Base-by-base conservation (phyloP, 2,797 vertebrate species). In the Periparus ater region DNA sequence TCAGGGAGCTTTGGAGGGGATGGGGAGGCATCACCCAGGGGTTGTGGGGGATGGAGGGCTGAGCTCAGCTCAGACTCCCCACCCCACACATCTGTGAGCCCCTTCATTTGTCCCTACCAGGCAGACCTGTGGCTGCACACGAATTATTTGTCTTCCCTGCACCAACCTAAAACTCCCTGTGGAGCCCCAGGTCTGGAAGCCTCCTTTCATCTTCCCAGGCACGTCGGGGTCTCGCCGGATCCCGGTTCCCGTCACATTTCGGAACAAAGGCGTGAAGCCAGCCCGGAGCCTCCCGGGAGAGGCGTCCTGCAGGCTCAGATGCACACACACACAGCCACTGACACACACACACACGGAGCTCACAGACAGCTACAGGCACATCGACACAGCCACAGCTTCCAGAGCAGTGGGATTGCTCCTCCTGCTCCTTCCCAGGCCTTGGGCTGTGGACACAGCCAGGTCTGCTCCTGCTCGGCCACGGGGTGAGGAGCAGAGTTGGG, bases 171-270 rank as follows among this genome's bases (percentile, higher is more conserved):
- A 77, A 4, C 42, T 23, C 36, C 38, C 51, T 8, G 29, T 60
- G 48, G 68, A 50, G 7, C 27, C 26, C 54, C 51, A 78, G 40
- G 63, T 9, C 68, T 44, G 58, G 62, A 63, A 81, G 36, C 47
- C 54, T 81, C 54, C 2, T 10, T 6, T 25, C 29, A 16, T 18
- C 71, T 30, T 53, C 54, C 71, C 83, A 89, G 73, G 50, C 44
- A 29, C 0, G 0, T 19, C 6, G 23, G 55, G 75, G 55, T 10
- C n/a, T 23, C 13, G 0, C n/a, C 0, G 1, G 48, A 34, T 72
- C 75, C 30, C 34, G 13, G 16, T 22, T 80, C 88, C 36, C 3
- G 0, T 68, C 47, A 11, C 1, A 0, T 57, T 84, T 60, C 2
- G 6, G 30, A 66, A 27, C 76, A 60, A 81, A 81, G 82, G 71